phyloP scores from a whole-genome alignment of 1,140 invertebrate genomes.

The Fopius arisanus region DNA sequence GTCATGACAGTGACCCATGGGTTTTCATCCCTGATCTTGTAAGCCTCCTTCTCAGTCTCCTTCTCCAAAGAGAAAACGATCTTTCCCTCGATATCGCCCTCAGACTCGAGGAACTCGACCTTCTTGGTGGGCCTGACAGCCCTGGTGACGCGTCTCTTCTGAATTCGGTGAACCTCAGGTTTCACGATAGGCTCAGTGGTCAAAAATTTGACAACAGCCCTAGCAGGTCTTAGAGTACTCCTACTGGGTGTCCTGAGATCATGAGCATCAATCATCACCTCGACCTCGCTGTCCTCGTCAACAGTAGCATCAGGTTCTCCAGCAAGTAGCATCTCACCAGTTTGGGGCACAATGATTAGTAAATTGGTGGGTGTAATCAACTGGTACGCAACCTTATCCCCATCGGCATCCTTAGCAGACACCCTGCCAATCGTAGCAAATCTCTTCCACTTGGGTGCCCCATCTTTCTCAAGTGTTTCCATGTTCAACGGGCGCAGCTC shows the following conservation, averaged over 20 bases:
- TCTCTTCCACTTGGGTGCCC: slow-evolving; percentile 71
- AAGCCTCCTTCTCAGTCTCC: slow-evolving; percentile 89
- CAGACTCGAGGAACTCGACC: slow-evolving; percentile 90
- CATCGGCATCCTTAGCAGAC: slow-evolving; percentile 83
- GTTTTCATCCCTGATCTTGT: slow-evolving; percentile 92
- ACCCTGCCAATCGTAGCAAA: slow-evolving; percentile 85
- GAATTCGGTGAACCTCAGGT: slow-evolving; percentile 70
- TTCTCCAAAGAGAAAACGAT: slow-evolving; percentile 91
- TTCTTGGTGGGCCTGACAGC: slow-evolving; percentile 90
- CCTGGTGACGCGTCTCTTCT: slow-evolving; percentile 83
- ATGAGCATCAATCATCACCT: slow-evolving; percentile 80
- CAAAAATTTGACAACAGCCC: slow-evolving; percentile 79
- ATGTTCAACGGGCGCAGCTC: slow-evolving; percentile 70
- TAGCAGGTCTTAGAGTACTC: slow-evolving; percentile 74
- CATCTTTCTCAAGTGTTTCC: slow-evolving; percentile 64
- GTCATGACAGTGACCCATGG: slow-evolving; percentile 92
- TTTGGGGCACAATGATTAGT: slow-evolving; percentile 89
- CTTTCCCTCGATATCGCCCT: slow-evolving; percentile 86
- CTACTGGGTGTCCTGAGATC: slow-evolving; percentile 78
- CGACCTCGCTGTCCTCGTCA: slow-evolving; percentile 71
- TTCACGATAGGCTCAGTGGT: slow-evolving; percentile 61
- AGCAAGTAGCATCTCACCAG: slow-evolving; percentile 84
- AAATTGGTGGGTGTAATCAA: slow-evolving; percentile 79
- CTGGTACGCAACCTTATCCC: slow-evolving; percentile 85
- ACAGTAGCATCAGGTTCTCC: slow-evolving; percentile 70